phyloP scores from a whole-genome alignment of 1,140 invertebrate species.

The Drosophila persimilis region DNA sequence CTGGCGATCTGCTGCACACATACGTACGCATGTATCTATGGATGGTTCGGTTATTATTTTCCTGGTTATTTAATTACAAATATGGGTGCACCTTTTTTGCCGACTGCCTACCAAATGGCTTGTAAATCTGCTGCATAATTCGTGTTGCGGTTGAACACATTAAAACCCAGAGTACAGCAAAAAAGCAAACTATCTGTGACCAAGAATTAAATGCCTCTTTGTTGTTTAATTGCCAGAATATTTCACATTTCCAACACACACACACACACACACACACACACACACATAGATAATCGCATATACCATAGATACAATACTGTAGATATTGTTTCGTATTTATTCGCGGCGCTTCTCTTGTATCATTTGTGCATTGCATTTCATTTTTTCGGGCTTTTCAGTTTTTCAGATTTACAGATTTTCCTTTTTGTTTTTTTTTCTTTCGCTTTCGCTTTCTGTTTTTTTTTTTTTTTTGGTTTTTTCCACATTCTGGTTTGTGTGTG shows the following conservation, averaged over 20 bases:
- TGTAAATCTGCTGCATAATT: conserved; percentile 67
- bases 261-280: background rate
- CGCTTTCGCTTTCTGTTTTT: background rate
- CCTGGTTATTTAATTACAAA: conserved; percentile 66
- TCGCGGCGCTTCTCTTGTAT: conserved; percentile 12
- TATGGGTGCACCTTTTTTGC: conserved; percentile 50
- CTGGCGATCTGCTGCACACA: background rate
- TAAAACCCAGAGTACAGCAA: conserved; percentile 23
- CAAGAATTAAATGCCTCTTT: conserved; percentile 35
- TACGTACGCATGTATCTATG: background rate
- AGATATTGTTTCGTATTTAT: conserved; percentile 22
- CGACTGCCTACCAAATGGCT: conserved; percentile 22
- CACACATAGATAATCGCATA: no score
- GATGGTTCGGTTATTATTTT: conserved; percentile 11
- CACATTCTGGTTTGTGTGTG: conserved; percentile 42
- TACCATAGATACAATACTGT: no score
- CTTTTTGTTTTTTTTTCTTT: background rate
- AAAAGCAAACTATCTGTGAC: conserved; percentile 8
- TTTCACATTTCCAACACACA: conserved; percentile 55
- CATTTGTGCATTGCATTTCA: conserved; percentile 25
- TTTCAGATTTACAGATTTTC: conserved; percentile 14
- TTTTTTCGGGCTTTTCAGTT: conserved; percentile 18
- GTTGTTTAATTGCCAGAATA: conserved; percentile 74
- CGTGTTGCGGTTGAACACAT: conserved; percentile 69
- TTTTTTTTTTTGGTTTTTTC: conserved; percentile 23